Percentiles rank a stretch among this genome's conserved stretches.
Evolutionary conservation across 2,888 invertebrate species (phyloP).

Genomic region (Caenorhabditis plicata): DNA sequence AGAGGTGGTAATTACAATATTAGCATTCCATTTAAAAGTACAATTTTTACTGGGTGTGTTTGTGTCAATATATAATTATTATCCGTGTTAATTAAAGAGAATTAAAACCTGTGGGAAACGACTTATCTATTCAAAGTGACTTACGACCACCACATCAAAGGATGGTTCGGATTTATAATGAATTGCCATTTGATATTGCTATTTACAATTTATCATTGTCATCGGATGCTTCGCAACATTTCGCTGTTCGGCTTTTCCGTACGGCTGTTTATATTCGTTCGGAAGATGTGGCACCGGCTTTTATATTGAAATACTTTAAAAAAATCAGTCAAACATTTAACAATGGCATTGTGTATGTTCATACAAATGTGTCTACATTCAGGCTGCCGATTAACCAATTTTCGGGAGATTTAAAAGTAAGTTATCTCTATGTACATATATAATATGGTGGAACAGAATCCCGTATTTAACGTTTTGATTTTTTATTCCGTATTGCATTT

Average conservation of each 20-base stretch:
- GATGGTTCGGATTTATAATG: constrained; percentile 73
- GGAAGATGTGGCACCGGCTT: constrained; percentile 46
- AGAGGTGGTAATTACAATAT: constrained; percentile 69
- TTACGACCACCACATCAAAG: constrained; percentile 38
- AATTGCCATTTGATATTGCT: constrained; percentile 76
- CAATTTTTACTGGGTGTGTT: background rate
- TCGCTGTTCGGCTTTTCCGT: constrained; percentile 46
- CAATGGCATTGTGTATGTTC: constrained; percentile 68
- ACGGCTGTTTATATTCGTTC: constrained; percentile 39
- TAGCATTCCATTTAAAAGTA: constrained; percentile 73
- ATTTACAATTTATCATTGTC: constrained; percentile 76
- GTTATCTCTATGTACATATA: no score
- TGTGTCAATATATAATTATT: background rate
- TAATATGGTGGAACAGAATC: no score
- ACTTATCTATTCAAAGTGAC: constrained; percentile 39
- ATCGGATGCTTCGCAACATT: constrained; percentile 68
- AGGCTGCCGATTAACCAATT: constrained; percentile 67
- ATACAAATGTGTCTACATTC: constrained; percentile 78
- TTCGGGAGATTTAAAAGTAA: constrained; percentile 30
- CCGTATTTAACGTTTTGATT: no score
- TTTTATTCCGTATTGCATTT: no score
- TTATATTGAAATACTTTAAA: constrained; percentile 55
- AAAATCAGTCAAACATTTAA: constrained; percentile 31
- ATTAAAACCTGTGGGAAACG: constrained; percentile 33
- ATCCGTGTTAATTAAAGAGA: constrained; percentile 16